Conservation (phyloP, 2,797 vertebrate genomes). For the Tangara arthus region DNA sequence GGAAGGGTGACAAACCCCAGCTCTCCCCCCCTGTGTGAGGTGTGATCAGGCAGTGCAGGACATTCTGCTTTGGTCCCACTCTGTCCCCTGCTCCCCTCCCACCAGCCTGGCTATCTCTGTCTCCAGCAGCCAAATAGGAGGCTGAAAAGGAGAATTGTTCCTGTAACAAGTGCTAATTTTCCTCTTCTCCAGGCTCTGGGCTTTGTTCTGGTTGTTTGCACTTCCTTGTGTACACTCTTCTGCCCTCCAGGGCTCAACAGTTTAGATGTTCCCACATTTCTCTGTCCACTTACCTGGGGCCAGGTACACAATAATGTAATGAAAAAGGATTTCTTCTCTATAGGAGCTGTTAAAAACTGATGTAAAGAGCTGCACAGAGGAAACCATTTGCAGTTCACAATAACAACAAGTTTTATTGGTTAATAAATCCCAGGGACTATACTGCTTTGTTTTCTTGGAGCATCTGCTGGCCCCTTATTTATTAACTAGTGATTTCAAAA, state of each 20-base stretch:
- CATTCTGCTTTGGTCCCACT: constrained; percentile 36
- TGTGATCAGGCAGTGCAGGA: neutral
- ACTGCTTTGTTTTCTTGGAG: constrained; percentile 43
- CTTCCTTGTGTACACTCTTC: neutral
- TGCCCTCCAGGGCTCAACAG: neutral
- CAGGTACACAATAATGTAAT: constrained; percentile 31
- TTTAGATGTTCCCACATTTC: constrained; percentile 50
- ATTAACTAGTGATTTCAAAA: constrained; percentile 36
- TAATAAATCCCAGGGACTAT: constrained; percentile 55
- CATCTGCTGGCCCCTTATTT: constrained; percentile 44
- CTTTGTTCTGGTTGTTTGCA: neutral
- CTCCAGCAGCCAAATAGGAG: constrained; percentile 48
- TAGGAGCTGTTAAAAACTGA: constrained; percentile 38
- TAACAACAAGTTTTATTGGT: constrained; percentile 56
- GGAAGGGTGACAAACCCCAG: neutral
- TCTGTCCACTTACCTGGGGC: constrained; percentile 46
- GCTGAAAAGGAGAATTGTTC: constrained; percentile 43
- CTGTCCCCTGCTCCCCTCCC: constrained; percentile 18
- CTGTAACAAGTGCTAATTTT: constrained; percentile 3
- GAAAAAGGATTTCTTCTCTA: constrained; percentile 41
- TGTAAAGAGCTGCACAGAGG: constrained; percentile 45
- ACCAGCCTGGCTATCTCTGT: constrained; percentile 42
- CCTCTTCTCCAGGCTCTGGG: constrained; percentile 16
- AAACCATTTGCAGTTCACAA: constrained; percentile 53
- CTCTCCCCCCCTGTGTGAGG: neutral